Conservation (phyloP, 2,888 invertebrate genomes). For the Leucania comma region DNA sequence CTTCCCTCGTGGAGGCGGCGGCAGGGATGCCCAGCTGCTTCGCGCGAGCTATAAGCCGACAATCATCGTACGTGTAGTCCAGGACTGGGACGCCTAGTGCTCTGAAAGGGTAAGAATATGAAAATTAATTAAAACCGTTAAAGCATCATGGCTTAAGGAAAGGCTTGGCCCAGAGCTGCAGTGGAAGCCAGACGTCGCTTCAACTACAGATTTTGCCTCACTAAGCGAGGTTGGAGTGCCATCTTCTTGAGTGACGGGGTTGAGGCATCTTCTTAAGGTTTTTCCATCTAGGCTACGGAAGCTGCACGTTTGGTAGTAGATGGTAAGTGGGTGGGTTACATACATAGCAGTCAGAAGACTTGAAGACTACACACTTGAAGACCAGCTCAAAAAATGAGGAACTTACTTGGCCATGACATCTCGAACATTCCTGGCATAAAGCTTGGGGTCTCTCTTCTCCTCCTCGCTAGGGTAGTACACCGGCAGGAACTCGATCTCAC, state of each 20-base stretch:
- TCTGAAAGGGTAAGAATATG: slow-evolving; percentile 86
- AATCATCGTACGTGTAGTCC: slow-evolving; percentile 98
- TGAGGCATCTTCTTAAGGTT: no score
- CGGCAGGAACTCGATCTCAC: slow-evolving; percentile 98
- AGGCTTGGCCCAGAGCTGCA: not conserved
- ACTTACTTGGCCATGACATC: slow-evolving; percentile 97
- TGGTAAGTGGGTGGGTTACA: not conserved
- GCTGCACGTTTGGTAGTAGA: not conserved
- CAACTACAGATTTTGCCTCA: no score
- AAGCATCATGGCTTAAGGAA: not conserved
- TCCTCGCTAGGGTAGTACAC: slow-evolving; percentile 97
- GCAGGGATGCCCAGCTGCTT: slow-evolving; percentile 95
- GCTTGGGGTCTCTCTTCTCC: slow-evolving; percentile 96
- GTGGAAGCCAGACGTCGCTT: no score
- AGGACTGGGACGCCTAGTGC: slow-evolving; percentile 96
- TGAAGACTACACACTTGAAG: no score
- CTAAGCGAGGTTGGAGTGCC: not conserved
- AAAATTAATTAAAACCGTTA: not conserved
- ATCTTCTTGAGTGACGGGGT: not conserved
- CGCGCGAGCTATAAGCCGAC: slow-evolving; percentile 95
- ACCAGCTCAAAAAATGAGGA: not conserved
- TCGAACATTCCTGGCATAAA: slow-evolving; percentile 97
- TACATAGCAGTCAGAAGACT: no score
- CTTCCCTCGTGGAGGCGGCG: slow-evolving; percentile 94
- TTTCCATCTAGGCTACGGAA: not conserved